Base-by-base conservation (phyloP, 2,888 invertebrate species). In the Graphium colonna region DNA sequence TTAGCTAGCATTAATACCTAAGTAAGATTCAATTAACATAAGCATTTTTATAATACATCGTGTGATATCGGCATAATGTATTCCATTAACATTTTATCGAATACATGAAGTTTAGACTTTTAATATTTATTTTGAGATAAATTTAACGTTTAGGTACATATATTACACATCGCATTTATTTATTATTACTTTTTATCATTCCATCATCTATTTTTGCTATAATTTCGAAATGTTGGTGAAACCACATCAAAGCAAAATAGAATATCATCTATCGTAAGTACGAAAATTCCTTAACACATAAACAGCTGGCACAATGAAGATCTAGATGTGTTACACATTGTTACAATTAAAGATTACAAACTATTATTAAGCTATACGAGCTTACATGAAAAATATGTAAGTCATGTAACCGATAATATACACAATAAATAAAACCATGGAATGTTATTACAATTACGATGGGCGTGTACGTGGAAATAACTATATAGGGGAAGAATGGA, bases 361-460 rank as follows among this genome's bases (percentile, higher is more conserved):
- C 71, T 60, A 65, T 75, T 21, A 76, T 81, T 69, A 67, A 69
- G 76, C 77, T 76, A 77, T 69, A 73, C 69, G 73, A 72, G 54
- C 77, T 79, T 77, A 88, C 87, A 88, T 81, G 78, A 85, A 86
- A 82, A 87, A 89, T 83, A 88, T 88, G 88, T 87, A 86, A 71
- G 83, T 64, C 73, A 73, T 71, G 73, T 67, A 74, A 76, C 77
- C 69, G 77, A 82, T 75, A 85, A 85, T 87, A 84, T 88, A 88
- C 85, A 89, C 79, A 89, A 89, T 89, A 89, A 89, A 87, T 89
- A 82, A 87, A 79, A 87, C 82, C 83, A 85, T 89, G 88, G 88
- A 89, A 89, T 89, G 88, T 88, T 81, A 79, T 78, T 78, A 81
- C 3, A 51, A 50, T 46, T 41, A 50, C 54, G 45, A 42, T 31